Percentiles rank a stretch among this genome's conserved stretches.
Conservation (phyloP, 2,888 invertebrate genomes). For the Pachymerium ferrugineum region DNA sequence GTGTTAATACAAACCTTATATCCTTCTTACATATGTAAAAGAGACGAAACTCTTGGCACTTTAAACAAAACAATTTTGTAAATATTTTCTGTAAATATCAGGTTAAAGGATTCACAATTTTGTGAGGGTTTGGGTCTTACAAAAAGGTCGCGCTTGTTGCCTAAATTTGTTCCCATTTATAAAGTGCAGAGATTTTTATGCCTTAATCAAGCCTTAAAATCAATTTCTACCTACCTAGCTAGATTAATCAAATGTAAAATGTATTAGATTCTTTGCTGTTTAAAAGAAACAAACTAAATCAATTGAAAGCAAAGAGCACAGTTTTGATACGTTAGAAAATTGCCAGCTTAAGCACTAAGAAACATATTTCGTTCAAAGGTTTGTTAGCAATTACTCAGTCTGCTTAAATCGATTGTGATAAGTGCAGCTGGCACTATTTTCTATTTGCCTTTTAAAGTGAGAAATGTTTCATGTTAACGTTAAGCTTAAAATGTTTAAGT, state of each 20-base stretch:
- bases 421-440: too few relatives aligned
- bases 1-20: not conserved
- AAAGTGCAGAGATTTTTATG: conserved; percentile 1
- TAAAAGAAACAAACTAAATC: too few relatives aligned
- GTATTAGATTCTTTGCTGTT: too few relatives aligned
- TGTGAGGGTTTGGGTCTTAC: not conserved
- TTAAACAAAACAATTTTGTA: not conserved
- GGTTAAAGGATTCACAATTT: not conserved
- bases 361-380: too few relatives aligned
- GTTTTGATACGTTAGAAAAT: too few relatives aligned
- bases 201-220: not conserved
- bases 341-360: too few relatives aligned
- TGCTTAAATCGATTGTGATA: too few relatives aligned
- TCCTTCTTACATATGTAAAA: not conserved
- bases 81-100: not conserved
- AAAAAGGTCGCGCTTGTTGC: not conserved
- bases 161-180: not conserved
- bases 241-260: not conserved
- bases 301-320: too few relatives aligned
- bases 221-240: not conserved
- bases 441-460: too few relatives aligned
- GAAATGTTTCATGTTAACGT: too few relatives aligned
- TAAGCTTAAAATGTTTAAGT: too few relatives aligned
- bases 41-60: not conserved
- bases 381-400: too few relatives aligned